phyloP scores from a whole-genome alignment of 1,140 invertebrate species.

The Bilobella aurantiaca region DNA sequence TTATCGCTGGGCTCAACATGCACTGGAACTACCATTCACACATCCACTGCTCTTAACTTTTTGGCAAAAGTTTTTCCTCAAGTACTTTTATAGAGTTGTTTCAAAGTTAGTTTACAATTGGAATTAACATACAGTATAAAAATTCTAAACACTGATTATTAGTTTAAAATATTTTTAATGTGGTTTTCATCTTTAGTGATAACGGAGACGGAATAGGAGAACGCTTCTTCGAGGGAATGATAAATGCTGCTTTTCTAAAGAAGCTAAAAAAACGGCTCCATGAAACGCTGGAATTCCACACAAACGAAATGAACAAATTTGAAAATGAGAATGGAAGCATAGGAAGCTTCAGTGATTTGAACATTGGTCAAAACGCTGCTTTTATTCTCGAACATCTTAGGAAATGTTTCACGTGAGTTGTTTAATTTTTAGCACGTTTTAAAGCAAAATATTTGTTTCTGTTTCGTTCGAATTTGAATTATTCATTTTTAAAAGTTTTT shows the following conservation, averaged over 20 bases:
- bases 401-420: background rate
- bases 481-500: background rate
- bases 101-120: slow-evolving; percentile 42
- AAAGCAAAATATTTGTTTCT: no score
- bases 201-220: slow-evolving; percentile 53
- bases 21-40: slow-evolving; percentile 57
- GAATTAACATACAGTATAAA: no score
- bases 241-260: slow-evolving; percentile 58
- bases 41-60: slow-evolving; percentile 61
- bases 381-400: background rate
- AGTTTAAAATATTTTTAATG: no score
- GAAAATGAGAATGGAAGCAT: slow-evolving; percentile 8
- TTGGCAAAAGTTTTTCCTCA: slow-evolving; percentile 68
- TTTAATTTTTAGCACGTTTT: background rate
- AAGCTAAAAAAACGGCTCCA: slow-evolving; percentile 59
- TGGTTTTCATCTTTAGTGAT: no score
- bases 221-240: slow-evolving; percentile 63
- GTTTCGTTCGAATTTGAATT: no score
- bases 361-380: background rate
- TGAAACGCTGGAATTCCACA: slow-evolving; percentile 54
- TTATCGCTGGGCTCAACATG: slow-evolving; percentile 67
- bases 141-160: no score
- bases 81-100: slow-evolving; percentile 57
- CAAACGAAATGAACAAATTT: slow-evolving; percentile 22
- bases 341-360: background rate